Evolutionary conservation across 2,888 invertebrate species (phyloP).

Genomic region (Gandaritis pyraliata): DNA sequence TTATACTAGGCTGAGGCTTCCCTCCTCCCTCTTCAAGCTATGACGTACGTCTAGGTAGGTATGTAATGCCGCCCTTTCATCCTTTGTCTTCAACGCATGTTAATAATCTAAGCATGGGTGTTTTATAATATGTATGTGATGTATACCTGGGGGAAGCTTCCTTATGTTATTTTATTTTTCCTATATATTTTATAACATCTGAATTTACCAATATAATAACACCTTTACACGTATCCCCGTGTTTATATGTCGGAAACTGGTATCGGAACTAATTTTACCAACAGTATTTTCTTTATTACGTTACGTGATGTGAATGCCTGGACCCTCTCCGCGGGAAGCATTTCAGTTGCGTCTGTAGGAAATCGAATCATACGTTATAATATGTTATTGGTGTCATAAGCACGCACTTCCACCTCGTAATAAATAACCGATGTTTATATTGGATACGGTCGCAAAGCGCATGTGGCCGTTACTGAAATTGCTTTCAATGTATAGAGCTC

Average conservation of each 20-base stretch:
- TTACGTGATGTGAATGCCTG: conserved; percentile 66
- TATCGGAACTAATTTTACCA: conserved; percentile 48
- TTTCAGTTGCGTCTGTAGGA: conserved; percentile 42
- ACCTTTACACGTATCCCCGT: conserved; percentile 34
- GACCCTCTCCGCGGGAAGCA: conserved; percentile 35
- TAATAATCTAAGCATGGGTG: no score
- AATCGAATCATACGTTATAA: conserved; percentile 66
- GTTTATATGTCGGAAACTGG: conserved; percentile 35
- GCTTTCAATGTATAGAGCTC: conserved; percentile 65
- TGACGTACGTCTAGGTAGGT: no score
- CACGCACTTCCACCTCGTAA: conserved; percentile 51
- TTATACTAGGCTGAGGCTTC: no score
- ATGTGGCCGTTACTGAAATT: conserved; percentile 68
- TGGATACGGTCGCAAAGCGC: conserved; percentile 46
- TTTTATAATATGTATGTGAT: no score
- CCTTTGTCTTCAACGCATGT: no score
- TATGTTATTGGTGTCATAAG: conserved; percentile 52
- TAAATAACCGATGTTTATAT: conserved; percentile 57
- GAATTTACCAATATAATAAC: conserved; percentile 19
- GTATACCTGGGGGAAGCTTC: no score
- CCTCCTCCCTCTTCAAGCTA: no score
- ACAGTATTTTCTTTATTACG: conserved; percentile 62
- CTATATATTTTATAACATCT: neutral
- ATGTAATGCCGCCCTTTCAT: no score
- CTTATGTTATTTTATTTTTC: no score